Conservation (phyloP, 2,888 invertebrate genomes). For the Lepetodrilus schrolli region DNA sequence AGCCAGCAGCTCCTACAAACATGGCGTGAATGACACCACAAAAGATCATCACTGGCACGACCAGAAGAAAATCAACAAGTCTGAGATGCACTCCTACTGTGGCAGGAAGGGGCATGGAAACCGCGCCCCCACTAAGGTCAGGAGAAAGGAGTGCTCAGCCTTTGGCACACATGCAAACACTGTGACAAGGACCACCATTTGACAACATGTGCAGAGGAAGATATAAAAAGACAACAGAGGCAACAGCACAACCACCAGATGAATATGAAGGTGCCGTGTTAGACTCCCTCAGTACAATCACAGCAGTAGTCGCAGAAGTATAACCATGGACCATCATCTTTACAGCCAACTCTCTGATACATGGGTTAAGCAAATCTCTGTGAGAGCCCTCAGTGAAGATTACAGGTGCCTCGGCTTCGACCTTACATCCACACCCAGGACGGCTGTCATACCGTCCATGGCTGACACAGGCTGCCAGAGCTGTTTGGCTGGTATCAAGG, state of each 20-base stretch:
- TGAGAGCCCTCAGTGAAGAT: conserved; percentile 36
- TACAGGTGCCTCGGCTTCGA: conserved; percentile 42
- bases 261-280: no score
- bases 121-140: conserved; percentile 28
- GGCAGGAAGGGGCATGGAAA: conserved; percentile 49
- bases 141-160: conserved; percentile 44
- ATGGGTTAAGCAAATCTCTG: not conserved
- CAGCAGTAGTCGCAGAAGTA: no score
- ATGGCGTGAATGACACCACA: not conserved
- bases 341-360: conserved; percentile 34
- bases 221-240: conserved; percentile 32
- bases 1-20: conserved; percentile 35
- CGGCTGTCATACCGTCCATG: conserved; percentile 34
- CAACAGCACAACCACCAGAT: no score
- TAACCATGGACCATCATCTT: no score
- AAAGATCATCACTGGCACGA: not conserved
- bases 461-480: conserved; percentile 54
- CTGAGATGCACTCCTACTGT: conserved; percentile 45
- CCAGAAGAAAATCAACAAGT: not conserved
- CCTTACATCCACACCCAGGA: not conserved
- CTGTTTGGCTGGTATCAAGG: conserved; percentile 49
- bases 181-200: conserved; percentile 47
- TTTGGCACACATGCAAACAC: conserved; percentile 42
- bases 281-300: no score
- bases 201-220: conserved; percentile 41